These are phyloP conservation scores for Mus musculus DNA, from an alignment of 2,113 vertebrate genomes.

Conservation along the genomic window GRCm39 chr13:25772001-25772500, in stretches of 20 bases:
- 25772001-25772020: background rate
- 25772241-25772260: background rate
- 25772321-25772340: background rate
- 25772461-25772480: background rate
- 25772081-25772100: background rate
- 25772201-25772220: background rate
- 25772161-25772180: background rate
- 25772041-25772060: background rate
- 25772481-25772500: background rate
- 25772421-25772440: background rate
- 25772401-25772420: background rate
- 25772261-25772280: background rate
- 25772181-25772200: background rate
- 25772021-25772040: background rate
- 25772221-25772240: background rate
- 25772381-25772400: background rate
- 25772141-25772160: background rate
- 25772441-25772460: background rate
- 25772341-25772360: background rate
- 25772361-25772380: background rate
- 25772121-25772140: background rate
- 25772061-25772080: background rate
- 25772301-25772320: background rate
- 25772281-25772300: background rate
- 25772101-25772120: background rate